Evolutionary conservation across 2,888 invertebrate genomes (phyloP).

Genomic region (Hypomecis punctinalis): DNA sequence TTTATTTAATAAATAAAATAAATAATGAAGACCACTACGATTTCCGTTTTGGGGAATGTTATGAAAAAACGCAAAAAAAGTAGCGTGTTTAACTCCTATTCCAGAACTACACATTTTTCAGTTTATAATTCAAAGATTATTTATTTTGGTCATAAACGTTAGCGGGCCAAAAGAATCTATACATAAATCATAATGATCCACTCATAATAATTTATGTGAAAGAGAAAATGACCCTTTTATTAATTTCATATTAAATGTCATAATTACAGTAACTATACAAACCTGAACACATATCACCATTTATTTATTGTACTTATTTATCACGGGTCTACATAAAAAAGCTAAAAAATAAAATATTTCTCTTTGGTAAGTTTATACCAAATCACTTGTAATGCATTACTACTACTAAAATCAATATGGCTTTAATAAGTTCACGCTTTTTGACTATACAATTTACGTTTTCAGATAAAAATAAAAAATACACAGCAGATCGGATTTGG

Average conservation of each 20-base stretch:
- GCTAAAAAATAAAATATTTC: conserved; percentile 20
- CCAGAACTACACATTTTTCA: no score
- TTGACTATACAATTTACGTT: not conserved
- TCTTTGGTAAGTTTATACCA: conserved; percentile 37
- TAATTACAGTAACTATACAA: conserved; percentile 1
- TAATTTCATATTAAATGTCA: not conserved
- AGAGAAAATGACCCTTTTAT: not conserved
- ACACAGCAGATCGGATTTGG: not conserved
- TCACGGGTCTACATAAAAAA: conserved; percentile 53
- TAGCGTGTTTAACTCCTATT: no score
- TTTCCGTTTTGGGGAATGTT: no score
- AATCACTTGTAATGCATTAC: conserved; percentile 21
- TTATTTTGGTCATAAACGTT: no score
- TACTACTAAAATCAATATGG: conserved; percentile 6
- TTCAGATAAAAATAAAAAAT: not conserved
- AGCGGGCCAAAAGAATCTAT: no score
- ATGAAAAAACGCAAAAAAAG: no score
- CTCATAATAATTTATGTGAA: no score
- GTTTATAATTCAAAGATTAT: no score
- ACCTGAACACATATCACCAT: conserved; percentile 8
- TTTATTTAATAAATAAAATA: no score
- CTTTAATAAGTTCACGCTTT: conserved; percentile 15
- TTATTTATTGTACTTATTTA: conserved; percentile 66
- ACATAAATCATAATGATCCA: no score
- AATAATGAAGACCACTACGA: not conserved